Evolutionary conservation across 2,113 vertebrate genomes (phyloP).

Genomic region (Condylura cristata): DNA sequence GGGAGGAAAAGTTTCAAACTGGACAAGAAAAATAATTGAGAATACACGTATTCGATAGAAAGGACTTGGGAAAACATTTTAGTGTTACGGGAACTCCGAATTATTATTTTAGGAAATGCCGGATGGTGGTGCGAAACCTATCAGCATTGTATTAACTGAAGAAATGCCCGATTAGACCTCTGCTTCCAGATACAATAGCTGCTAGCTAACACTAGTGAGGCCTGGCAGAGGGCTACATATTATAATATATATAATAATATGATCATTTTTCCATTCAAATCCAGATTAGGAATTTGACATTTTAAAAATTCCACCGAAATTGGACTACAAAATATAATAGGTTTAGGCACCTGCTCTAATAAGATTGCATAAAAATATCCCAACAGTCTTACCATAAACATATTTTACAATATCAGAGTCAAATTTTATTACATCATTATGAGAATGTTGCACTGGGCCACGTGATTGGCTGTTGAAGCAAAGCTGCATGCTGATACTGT

Average conservation of each 20-base stretch:
- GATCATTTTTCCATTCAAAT: conserved; percentile 36
- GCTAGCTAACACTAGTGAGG: not conserved
- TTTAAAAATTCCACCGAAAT: conserved; percentile 79
- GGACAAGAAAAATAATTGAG: not conserved
- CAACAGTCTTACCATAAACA: conserved; percentile 87
- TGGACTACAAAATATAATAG: conserved; percentile 82
- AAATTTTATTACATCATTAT: conserved; percentile 91
- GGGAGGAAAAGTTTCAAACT: not conserved
- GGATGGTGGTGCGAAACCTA: conserved; percentile 53
- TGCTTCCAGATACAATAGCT: conserved; percentile 20
- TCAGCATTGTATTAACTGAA: conserved; percentile 71
- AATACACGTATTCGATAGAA: not conserved
- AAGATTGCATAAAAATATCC: conserved; percentile 83
- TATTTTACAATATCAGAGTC: conserved; percentile 92
- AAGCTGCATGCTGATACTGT: conserved; percentile 77
- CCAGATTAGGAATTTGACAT: conserved; percentile 69
- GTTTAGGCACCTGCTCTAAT: conserved; percentile 77
- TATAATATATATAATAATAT: not conserved
- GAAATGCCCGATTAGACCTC: conserved; percentile 64
- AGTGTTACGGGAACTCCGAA: conserved; percentile 38
- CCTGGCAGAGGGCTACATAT: not conserved
- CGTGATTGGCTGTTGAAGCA: conserved; percentile 82
- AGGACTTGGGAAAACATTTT: not conserved
- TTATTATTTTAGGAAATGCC: conserved; percentile 6
- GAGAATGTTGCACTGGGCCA: conserved; percentile 83